These are phyloP conservation scores for Trachurus trachurus DNA, from an alignment of 2,797 vertebrate species.

Conservation along the genomic window DNA sequence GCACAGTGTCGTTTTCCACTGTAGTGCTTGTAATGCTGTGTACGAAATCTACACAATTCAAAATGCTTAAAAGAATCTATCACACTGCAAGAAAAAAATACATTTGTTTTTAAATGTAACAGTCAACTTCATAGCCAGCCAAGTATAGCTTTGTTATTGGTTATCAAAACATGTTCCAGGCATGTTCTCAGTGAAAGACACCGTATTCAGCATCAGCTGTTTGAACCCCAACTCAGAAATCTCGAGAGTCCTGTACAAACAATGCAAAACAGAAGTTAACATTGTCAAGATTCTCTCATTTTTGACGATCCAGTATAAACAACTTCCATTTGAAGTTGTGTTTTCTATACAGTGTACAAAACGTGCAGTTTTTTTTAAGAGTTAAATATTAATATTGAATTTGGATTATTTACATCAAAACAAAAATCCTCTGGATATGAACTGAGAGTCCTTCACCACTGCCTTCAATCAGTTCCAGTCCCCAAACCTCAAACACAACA, in stretches of 20 bases:
- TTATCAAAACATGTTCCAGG: conserved; percentile 81
- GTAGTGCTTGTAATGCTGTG: conserved; percentile 79
- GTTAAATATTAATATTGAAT: conserved; percentile 84
- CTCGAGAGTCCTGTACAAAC: conserved; percentile 78
- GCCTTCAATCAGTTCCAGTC: conserved; percentile 69
- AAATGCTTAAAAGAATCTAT: conserved; percentile 74
- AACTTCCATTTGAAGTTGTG: conserved; percentile 73
- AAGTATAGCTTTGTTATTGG: conserved; percentile 81
- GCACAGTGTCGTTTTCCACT: conserved; percentile 78
- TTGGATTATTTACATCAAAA: conserved; percentile 83
- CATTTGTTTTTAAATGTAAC: conserved; percentile 79
- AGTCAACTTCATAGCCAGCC: conserved; percentile 85
- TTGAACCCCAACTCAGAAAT: conserved; percentile 68
- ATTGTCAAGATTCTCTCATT: conserved; percentile 67
- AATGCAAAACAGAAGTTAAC: conserved; percentile 75
- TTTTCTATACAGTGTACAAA: conserved; percentile 86
- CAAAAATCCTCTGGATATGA: conserved; percentile 73
- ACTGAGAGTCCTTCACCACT: conserved; percentile 73
- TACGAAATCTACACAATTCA: conserved; percentile 77
- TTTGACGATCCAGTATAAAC: conserved; percentile 84
- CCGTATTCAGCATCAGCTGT: conserved; percentile 66
- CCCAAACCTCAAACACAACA: conserved; percentile 44
- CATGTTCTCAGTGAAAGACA: conserved; percentile 79
- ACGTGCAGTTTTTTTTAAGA: conserved; percentile 82
- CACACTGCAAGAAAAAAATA: conserved; percentile 65